Base-by-base conservation (phyloP, 2,113 vertebrate genomes). In the Crypturellus undulatus region DNA sequence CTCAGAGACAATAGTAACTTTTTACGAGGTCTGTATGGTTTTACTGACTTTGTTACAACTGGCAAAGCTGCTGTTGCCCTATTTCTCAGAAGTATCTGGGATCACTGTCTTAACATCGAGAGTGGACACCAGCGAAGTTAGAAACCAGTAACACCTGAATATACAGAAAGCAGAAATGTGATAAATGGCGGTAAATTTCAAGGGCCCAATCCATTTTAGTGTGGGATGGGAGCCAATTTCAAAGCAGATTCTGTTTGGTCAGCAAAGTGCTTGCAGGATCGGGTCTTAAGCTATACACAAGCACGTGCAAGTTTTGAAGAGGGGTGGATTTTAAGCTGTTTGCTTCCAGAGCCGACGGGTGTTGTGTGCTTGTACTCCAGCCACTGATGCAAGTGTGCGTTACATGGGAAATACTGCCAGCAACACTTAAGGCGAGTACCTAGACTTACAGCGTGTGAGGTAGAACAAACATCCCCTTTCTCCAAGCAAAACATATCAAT, bases 121-220 rank as follows among this genome's bases (percentile, higher is more conserved):
- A 18, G 8, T 0, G 49, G 54, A 19, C 72, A 79, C 78, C 58
- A 92, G 52, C 87, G 76, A 82, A 90, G 87, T 40, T 86, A 65
- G 64, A 78, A 94, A 96, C n/a, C 40, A 75, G 25, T 56, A 80
- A 56, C 90, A 95, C 51, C 79, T 94, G 92, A 95, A 79, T 71
- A 95, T 38, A 92, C 93, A 96, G 42, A 64, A 72, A 58, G 60
- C 76, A 88, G 58, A 36, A 75, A 90, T 83, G 79, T 0, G 3
- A 87, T 86, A 87, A 83, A 88, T 64, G 69, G 79, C 82, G 45
- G 75, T 51, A 91, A 80, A 90, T 49, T 11, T 79, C 22, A 28
- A 3, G 22, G 40, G 26, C 38, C 21, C 25, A n/a, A 64, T 86
- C 51, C 71, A 63, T 21, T 42, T 73, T 38, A 17, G 17, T 43